A percentile compares a stretch with the other conserved stretches of the same genome.
phyloP scores from a whole-genome alignment of 2,113 vertebrate genomes.

The Zosterops borbonicus region DNA sequence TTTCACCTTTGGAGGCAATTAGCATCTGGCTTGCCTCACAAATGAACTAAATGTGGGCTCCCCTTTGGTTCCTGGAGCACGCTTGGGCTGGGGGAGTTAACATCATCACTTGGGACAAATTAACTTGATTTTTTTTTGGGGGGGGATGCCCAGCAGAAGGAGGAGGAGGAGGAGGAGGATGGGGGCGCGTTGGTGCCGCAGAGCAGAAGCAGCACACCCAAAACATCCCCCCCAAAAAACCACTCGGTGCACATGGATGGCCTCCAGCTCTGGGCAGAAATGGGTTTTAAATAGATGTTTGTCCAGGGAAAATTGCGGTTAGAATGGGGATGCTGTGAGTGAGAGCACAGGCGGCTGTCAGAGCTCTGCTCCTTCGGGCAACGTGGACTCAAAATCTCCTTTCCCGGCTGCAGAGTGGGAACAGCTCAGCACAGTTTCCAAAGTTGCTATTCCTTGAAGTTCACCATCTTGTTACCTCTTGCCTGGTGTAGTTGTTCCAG shows the following conservation, averaged over 20 bases:
- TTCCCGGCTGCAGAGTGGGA: accelerated
- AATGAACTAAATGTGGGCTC: constrained; percentile 56
- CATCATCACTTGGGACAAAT: constrained; percentile 15
- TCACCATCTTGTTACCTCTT: background rate
- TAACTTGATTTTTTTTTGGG: background rate
- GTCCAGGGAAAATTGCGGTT: background rate
- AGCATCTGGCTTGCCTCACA: constrained; percentile 64
- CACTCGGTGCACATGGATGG: background rate
- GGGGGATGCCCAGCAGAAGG: background rate
- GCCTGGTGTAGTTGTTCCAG: background rate
- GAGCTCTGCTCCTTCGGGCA: background rate
- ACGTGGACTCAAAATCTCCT: background rate
- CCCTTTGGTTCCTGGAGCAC: constrained; percentile 59
- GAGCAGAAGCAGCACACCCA: background rate
- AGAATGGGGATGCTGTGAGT: background rate
- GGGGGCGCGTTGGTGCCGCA: background rate
- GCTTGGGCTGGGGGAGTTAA: constrained; percentile 44
- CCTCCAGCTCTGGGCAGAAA: background rate
- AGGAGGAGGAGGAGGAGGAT: background rate
- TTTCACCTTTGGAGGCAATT: constrained; percentile 66
- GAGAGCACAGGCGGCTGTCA: background rate
- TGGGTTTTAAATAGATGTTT: background rate
- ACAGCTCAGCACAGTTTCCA: background rate
- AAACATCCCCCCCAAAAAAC: background rate
- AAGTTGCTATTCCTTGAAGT: background rate